Base-by-base conservation (phyloP, 2,113 vertebrate genomes). In the Rhipidura dahli region DNA sequence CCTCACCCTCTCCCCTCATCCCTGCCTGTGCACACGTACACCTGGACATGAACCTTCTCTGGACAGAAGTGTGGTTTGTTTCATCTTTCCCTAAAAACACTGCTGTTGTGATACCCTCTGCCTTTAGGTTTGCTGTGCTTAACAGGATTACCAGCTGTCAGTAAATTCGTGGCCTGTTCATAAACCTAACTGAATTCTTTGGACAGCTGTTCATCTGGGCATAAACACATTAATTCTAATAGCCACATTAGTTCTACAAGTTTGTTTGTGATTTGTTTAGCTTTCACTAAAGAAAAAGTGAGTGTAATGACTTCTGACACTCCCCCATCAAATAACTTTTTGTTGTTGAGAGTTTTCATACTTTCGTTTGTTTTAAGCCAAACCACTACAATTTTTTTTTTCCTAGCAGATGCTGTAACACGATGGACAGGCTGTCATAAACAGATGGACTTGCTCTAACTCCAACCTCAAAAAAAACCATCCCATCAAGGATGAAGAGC, bases 191-290 rank as follows among this genome's bases (percentile, higher is more conserved):
- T 56, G 53, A 90, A 69, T 92, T 70, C 81, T 96, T 97, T 90
- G 90, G 94, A 97, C 92, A 97, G 92, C 75, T 97, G 92, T 56
- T 96, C 94, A 95, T 96, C 92, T 92, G 89, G 86, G 93, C 94
- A 94, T 92, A 95, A 97, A 95, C 87, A 83, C 87, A 23, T 73
- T 89, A 51, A 71, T 79, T 91, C 79, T 93, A 94, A 90, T 83
- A 65, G 70, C 42, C 79, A 77, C 64, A 68, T 89, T 96, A 89
- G 65, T 63, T 95, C 68, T 88, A 90, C 87, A 64, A 94, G 60
- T 89, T 83, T 93, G 66, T 89, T 83, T 90, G 68, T 30, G 64
- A 5, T 31, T 87, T 91, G 9, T 96, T 90, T 87, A 89, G 89
- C 81, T 75, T 94, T 71, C 70, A 54, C 40, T 87, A n/a, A n/a